Percentiles rank a stretch among this genome's conserved stretches.
Conservation (phyloP, 2,113 vertebrate species). For the Aythya baeri region DNA sequence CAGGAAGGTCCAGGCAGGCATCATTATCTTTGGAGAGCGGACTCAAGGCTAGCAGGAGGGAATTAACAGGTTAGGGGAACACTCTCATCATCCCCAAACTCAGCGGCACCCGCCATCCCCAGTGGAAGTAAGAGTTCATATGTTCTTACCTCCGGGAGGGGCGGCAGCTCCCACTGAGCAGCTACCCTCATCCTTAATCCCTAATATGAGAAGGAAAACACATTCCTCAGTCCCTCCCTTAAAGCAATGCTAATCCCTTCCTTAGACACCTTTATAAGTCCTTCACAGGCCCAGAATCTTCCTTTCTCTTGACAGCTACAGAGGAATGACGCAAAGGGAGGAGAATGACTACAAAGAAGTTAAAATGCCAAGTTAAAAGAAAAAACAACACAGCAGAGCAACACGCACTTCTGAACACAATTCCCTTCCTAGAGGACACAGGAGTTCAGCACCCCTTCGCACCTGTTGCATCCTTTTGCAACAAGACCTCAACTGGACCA, state of each 20-base stretch:
- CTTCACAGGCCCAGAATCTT: not conserved
- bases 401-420: not conserved
- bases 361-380: not conserved
- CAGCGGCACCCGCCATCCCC: not conserved
- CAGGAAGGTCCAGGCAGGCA: not conserved
- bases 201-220: not conserved
- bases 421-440: not conserved
- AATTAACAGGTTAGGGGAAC: not conserved
- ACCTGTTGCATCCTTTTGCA: not conserved
- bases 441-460: not conserved
- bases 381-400: not conserved
- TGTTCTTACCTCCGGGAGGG: not conserved
- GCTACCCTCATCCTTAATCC: not conserved
- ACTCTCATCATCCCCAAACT: not conserved
- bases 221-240: not conserved
- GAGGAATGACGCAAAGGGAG: not conserved
- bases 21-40: accelerated
- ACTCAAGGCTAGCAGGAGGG: no score
- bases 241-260: accelerated
- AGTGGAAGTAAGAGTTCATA: not conserved
- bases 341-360: not conserved
- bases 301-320: not conserved
- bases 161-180: not conserved
- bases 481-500: no score
- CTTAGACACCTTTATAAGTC: not conserved